Evolutionary conservation across 2,888 invertebrate genomes (phyloP), one percentile per base, ranked within the genome.

Genomic region (Nasonia oneida): DNA sequence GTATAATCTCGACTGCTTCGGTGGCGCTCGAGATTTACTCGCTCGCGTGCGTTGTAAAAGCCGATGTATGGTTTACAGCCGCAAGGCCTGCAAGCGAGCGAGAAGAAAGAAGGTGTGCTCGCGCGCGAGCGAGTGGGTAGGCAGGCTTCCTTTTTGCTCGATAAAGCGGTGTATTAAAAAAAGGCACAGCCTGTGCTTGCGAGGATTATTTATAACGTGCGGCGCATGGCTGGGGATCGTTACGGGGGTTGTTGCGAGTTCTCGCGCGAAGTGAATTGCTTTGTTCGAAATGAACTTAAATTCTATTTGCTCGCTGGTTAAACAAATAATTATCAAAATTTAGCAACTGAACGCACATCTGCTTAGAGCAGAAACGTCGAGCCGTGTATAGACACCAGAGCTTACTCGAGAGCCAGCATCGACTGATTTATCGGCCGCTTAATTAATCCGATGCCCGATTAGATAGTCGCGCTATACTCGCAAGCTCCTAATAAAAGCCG

Each of bases 1-100:
- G 39, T 39, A 73, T 80, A 61, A 14, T 33, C 50, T 81, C 73
- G 57, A 67, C 82, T 82, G 74, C 57, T 80, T 82, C 77, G 71
- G 71, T 78, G 71, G 71, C 83, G 64, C 83, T 75, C 74, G 70
- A 82, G 83, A 83, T 83, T 77, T 83, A 83, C 83, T 74, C 47
- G 79, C 74, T 83, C 76, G 83, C 83, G 29, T 57, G 73, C 33
- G 79, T 74, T 64, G 73, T 79, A 73, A 84, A 80, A 42, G 84
- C 39, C 75, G 75, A 83, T 83, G 71, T 78, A 47, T 73, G 47
- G 71, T 83, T 83, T 83, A 83, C 78, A 73, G 50, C 84, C 64
- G 73, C 67, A 33, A 12, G 64, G 64, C 29, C 5, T 12, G 73
- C 39, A 4, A 70, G 33, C 33, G 70, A 47, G 47, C 47, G n/a